Base-by-base conservation (phyloP, 2,888 invertebrate genomes). In the Rhaphigaster nebulosa region DNA sequence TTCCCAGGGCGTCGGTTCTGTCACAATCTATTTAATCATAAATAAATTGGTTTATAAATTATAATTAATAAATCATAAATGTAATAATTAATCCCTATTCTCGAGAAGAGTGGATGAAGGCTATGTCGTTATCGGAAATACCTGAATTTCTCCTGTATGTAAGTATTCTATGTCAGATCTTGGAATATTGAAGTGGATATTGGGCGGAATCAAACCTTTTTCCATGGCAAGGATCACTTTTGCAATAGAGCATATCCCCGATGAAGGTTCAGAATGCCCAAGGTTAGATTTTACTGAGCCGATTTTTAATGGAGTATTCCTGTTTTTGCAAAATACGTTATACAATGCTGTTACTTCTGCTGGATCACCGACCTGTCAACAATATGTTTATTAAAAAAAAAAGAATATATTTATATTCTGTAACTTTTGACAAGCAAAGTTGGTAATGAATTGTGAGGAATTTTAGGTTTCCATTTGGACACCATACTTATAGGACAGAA, bases 231-330 rank as follows among this genome's bases (percentile, higher is more conserved):
- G 95, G 88, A 97, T 94, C 90, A 97, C 97, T 95, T 98, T 98
- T 0, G 96, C 96, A 91, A 98, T 93, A 0, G 97, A 97, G 92
- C 97, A 97, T 1, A 98, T 94, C 18, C 98, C 97, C 12, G 97
- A 97, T 2, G 96, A 96, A 0, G 98, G 97, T 93, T 99, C 99
- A 0, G 97, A 95, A 94, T 99, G 99, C 0, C 99, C 99, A 93
- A 98, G 95, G 94, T 98, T 99, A 0, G 98, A 98, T 93, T 99
- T 99, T 56, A 98, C 96, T 0, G 98, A 98, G 2, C 99, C 99
- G 91, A 99, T 97, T 88, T 95, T 94, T 0, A 98, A 95, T 0
- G 98, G 97, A 0, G 95, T 96, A 0, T 95, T 95, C n/a, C 98
- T 95, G 41, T 95, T 96, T 10, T 95, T 95, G 93, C 97, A 97